phyloP scores from a whole-genome alignment of 2,113 vertebrate genomes.

The Desmodus rotundus region DNA sequence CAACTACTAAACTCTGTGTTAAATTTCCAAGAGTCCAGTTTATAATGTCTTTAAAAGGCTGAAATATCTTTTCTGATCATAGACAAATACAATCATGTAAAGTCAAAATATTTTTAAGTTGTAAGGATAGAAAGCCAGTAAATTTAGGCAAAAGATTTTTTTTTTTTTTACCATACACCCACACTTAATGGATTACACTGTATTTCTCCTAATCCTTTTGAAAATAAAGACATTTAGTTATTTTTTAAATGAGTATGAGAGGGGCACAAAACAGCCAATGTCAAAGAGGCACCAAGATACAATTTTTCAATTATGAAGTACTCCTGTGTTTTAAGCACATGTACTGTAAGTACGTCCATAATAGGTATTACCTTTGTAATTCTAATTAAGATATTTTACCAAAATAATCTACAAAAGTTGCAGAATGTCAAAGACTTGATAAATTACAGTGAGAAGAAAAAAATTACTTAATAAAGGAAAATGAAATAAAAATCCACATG shows the following conservation, averaged over 20 bases:
- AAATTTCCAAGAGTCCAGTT: slow-evolving; percentile 21
- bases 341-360: neutral
- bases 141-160: neutral
- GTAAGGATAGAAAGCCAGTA: neutral
- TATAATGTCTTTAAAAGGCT: slow-evolving; percentile 5
- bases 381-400: neutral
- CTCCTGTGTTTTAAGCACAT: neutral
- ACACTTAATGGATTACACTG: neutral
- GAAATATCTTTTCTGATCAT: slow-evolving; percentile 11
- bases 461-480: neutral
- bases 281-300: neutral
- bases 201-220: slow-evolving; percentile 12
- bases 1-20: neutral
- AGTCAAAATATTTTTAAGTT: neutral
- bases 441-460: slow-evolving; percentile 31
- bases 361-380: neutral
- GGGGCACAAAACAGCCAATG: neutral
- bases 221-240: slow-evolving; percentile 31
- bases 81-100: neutral
- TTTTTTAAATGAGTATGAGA: slow-evolving; percentile 20
- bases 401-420: slow-evolving; percentile 33
- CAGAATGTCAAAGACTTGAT: slow-evolving; percentile 6
- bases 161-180: neutral
- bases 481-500: slow-evolving; percentile 13
- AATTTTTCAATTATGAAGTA: neutral